A percentile compares a stretch with the other conserved stretches of the same genome.
Evolutionary conservation across 2,113 vertebrate species (phyloP).

Genomic region (Hypomesus transpacificus): DNA sequence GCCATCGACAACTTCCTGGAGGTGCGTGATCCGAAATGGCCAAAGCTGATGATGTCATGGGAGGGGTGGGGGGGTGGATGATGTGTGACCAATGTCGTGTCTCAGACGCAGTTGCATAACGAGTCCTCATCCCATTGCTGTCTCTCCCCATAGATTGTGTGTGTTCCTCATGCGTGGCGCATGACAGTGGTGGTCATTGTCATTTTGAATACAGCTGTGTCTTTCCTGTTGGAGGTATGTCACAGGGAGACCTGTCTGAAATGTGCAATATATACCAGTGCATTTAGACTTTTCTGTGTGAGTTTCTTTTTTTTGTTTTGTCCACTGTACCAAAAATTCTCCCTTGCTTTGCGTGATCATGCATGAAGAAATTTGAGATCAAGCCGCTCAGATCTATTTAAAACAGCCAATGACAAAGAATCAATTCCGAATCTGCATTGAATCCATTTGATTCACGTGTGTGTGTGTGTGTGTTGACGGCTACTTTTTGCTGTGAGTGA

Average conservation of each 20-base stretch:
- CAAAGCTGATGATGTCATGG: not conserved
- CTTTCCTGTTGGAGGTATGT: constrained; percentile 85
- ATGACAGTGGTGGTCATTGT: constrained; percentile 80
- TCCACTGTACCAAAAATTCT: not conserved
- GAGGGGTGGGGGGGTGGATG: not conserved
- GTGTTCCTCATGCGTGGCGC: constrained; percentile 88
- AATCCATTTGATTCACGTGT: not conserved
- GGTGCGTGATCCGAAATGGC: constrained; percentile 64
- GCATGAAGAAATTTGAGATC: not conserved
- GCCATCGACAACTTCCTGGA: constrained; percentile 80
- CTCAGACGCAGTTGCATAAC: not conserved
- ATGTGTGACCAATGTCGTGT: not conserved
- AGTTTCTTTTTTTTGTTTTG: not conserved
- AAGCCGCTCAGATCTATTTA: not conserved
- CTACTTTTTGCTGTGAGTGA: constrained; percentile 12
- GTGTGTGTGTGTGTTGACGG: constrained; percentile 1
- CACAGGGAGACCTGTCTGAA: not conserved
- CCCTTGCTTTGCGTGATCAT: not conserved
- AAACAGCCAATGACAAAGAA: not conserved
- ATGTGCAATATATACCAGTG: not conserved
- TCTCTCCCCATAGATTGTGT: constrained; percentile 79
- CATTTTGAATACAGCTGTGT: constrained; percentile 75
- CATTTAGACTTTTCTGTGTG: not conserved
- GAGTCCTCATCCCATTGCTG: not conserved
- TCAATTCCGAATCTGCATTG: not conserved